Evolutionary conservation across 2,113 vertebrate genomes (phyloP).

Genomic region (Charina bottae): DNA sequence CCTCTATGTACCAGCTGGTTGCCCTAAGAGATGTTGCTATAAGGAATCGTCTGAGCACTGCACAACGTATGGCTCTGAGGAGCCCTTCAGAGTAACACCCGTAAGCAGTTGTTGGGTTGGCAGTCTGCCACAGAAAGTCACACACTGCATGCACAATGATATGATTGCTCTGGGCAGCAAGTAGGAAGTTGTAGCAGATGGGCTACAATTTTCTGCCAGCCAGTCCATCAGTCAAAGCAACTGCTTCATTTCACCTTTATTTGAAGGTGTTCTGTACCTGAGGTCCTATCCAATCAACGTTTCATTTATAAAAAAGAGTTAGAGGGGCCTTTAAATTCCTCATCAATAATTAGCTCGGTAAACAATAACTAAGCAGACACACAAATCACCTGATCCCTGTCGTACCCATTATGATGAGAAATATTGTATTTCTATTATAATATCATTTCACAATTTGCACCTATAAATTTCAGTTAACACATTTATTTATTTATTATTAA

Average conservation of each 20-base stretch:
- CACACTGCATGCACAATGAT: not conserved
- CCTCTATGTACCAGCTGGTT: not conserved
- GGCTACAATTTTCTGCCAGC: not conserved
- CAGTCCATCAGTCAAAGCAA: not conserved
- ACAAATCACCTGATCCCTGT: not conserved
- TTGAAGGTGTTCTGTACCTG: not conserved
- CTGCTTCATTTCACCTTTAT: not conserved
- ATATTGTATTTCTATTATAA: not conserved
- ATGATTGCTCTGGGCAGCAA: not conserved
- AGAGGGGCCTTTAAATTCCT: not conserved
- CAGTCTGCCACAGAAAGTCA: not conserved
- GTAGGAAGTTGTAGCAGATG: not conserved
- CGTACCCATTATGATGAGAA: not conserved
- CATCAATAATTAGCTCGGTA: not conserved
- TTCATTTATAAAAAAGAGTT: not conserved
- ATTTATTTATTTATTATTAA: too few relatives aligned
- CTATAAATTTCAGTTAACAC: not conserved
- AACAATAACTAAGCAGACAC: not conserved
- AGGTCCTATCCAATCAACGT: not conserved
- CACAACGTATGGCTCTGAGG: not conserved
- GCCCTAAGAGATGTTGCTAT: not conserved
- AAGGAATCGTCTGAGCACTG: not conserved
- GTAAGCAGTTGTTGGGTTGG: not conserved
- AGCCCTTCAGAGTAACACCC: not conserved
- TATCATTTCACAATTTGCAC: not conserved